Evolutionary conservation across 2,113 vertebrate genomes (phyloP).

Genomic region (Mobula hypostoma): DNA sequence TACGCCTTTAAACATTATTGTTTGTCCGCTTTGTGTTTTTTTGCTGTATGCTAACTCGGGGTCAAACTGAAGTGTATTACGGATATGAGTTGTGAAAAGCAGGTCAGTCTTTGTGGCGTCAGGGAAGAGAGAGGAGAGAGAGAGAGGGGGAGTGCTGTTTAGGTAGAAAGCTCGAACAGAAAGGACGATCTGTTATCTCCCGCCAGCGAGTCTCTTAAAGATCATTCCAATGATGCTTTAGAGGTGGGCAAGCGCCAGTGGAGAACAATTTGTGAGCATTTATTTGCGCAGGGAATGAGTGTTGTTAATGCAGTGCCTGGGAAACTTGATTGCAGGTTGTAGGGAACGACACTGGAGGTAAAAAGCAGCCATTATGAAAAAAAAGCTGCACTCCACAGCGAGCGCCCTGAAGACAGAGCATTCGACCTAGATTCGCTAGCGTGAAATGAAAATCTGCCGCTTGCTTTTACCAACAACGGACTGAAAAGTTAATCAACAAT

Average conservation of each 20-base stretch:
- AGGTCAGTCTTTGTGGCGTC: slow-evolving; percentile 35
- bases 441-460: neutral
- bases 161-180: slow-evolving; percentile 42
- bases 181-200: slow-evolving; percentile 39
- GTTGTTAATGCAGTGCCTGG: slow-evolving; percentile 38
- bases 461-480: neutral
- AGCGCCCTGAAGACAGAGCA: slow-evolving; percentile 10
- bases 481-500: neutral
- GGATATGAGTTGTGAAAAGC: slow-evolving; percentile 23
- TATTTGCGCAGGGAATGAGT: slow-evolving; percentile 34
- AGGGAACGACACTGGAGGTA: neutral
- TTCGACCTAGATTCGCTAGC: slow-evolving; percentile 13
- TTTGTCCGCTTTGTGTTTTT: neutral
- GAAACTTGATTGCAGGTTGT: slow-evolving; percentile 25
- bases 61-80: slow-evolving; percentile 14
- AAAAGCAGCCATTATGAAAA: slow-evolving; percentile 22
- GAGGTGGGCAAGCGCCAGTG: slow-evolving; percentile 22
- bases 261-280: slow-evolving; percentile 36
- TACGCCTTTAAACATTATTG: slow-evolving; percentile 3
- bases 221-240: slow-evolving; percentile 40
- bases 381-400: neutral
- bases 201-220: slow-evolving; percentile 38
- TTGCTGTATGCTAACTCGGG: neutral
- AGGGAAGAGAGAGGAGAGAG: neutral
- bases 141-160: slow-evolving; percentile 33